Evolutionary conservation across 2,888 invertebrate genomes (phyloP).

Genomic region (Diloba caeruleocephala): DNA sequence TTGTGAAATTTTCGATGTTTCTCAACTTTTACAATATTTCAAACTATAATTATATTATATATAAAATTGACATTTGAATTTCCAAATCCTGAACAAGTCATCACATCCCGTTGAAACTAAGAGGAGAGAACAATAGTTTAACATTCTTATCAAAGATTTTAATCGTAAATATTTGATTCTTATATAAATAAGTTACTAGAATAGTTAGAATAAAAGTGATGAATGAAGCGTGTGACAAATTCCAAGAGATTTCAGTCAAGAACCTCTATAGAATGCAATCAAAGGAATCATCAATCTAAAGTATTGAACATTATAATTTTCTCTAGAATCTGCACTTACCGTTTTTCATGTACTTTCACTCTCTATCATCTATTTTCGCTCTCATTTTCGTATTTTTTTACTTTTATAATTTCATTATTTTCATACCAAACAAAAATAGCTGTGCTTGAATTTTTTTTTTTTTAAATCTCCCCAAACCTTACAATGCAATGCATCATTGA

Average conservation of each 20-base stretch:
- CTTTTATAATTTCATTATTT: constrained; percentile 16
- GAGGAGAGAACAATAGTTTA: no score
- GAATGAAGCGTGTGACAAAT: constrained; percentile 9
- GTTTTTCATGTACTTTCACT: constrained; percentile 24
- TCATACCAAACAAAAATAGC: constrained; percentile 1
- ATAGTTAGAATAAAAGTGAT: not conserved
- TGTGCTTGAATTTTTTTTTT: no score
- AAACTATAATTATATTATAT: no score
- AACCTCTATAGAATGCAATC: constrained; percentile 2
- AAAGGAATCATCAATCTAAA: constrained; percentile 27
- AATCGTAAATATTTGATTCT: no score
- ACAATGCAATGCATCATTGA: constrained; percentile 7
- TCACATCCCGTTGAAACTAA: no score
- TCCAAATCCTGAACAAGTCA: no score
- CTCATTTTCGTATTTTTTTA: constrained; percentile 8
- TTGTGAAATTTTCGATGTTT: no score
- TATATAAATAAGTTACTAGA: no score
- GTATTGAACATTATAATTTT: constrained; percentile 12
- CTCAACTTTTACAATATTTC: no score
- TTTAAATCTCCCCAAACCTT: constrained; percentile 1
- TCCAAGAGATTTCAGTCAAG: constrained; percentile 12
- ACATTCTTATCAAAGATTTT: no score
- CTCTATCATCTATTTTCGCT: no score
- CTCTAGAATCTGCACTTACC: constrained; percentile 6
- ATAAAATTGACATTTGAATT: no score